phyloP scores from a whole-genome alignment of 2,113 vertebrate genomes.

The Microcebus lehilahytsara region DNA sequence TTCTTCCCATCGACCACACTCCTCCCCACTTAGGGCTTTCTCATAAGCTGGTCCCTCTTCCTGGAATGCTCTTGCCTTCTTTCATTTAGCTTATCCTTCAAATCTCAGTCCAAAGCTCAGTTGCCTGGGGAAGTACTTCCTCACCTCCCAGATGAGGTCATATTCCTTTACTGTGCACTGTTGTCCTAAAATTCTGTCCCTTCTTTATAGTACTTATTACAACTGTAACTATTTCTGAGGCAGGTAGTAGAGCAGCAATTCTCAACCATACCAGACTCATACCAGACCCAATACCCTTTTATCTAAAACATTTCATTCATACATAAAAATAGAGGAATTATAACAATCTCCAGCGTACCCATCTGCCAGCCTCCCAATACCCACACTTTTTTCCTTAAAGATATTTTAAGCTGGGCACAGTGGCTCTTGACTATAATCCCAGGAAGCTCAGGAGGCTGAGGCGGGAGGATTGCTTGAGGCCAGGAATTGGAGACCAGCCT shows the following conservation, averaged over 20 bases:
- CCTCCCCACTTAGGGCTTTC: background rate
- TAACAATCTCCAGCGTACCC: background rate
- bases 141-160: background rate
- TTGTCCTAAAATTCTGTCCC: background rate
- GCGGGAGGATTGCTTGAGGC: no score
- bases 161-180: background rate
- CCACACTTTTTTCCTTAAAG: background rate
- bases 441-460: no score
- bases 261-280: background rate
- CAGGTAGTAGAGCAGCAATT: background rate
- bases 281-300: background rate
- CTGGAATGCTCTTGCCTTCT: background rate
- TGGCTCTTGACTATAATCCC: no score
- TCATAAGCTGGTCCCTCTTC: background rate
- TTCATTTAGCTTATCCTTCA: background rate
- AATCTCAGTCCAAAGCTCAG: slow-evolving; percentile 27
- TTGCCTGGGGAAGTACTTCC: background rate
- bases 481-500: no score
- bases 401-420: background rate
- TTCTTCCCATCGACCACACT: background rate
- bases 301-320: background rate
- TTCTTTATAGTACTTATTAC: background rate
- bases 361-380: background rate
- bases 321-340: background rate
- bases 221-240: background rate